A percentile compares a stretch with the other conserved stretches of the same genome.
Evolutionary conservation across 2,113 vertebrate genomes (phyloP).

Genomic region (Fregetta grallaria): DNA sequence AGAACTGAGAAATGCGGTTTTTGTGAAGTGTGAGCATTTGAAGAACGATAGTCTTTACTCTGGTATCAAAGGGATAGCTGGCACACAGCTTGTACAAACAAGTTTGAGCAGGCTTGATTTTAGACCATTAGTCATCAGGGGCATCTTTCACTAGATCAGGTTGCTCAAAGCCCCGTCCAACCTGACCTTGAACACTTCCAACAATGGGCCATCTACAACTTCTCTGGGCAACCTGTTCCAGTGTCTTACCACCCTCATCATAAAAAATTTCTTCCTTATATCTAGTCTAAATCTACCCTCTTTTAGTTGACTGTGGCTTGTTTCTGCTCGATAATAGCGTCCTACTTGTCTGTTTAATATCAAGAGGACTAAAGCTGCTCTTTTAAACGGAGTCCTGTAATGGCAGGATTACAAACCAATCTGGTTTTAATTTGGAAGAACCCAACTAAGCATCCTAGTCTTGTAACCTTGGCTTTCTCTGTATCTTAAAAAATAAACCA

Average conservation of each 20-base stretch:
- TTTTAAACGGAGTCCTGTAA: background rate
- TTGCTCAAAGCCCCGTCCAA: background rate
- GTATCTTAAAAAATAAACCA: background rate
- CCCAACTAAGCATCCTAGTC: background rate
- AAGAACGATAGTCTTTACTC: background rate
- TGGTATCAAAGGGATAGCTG: background rate
- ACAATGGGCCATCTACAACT: background rate
- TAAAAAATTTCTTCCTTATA: background rate
- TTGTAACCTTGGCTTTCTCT: background rate
- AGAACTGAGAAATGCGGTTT: background rate
- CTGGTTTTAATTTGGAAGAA: background rate
- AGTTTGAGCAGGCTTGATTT: background rate
- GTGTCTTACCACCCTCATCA: background rate
- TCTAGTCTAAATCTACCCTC: background rate
- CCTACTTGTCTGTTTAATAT: background rate
- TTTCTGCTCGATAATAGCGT: background rate
- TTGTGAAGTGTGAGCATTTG: background rate
- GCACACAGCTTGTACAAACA: background rate
- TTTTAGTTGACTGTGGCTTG: background rate
- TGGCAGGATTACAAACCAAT: background rate
- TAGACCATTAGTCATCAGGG: background rate
- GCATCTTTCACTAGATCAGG: background rate
- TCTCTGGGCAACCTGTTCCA: background rate
- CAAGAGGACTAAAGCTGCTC: background rate
- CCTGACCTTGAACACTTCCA: background rate